phyloP scores from a whole-genome alignment of 2,888 invertebrate genomes.

The Epirrhoe tristata region DNA sequence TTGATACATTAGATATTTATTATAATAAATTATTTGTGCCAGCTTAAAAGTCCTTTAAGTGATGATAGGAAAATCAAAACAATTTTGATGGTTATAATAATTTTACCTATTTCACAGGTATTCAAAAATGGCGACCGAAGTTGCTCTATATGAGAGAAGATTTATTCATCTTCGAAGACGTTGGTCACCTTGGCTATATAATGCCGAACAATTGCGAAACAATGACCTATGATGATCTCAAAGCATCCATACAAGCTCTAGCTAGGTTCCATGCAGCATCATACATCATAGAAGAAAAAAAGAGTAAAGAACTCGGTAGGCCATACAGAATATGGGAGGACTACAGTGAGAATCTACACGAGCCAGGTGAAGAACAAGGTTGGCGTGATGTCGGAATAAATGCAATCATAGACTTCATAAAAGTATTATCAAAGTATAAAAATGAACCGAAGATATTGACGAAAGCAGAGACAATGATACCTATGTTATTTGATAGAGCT shows the following conservation, averaged over 20 bases:
- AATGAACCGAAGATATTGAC: conserved; percentile 52
- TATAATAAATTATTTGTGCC: no score
- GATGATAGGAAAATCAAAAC: background rate
- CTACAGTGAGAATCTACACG: conserved; percentile 62
- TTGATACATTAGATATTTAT: background rate
- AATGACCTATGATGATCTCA: conserved; percentile 70
- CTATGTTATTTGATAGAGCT: conserved; percentile 58
- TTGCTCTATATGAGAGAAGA: conserved; percentile 60
- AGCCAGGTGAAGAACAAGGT: conserved; percentile 51
- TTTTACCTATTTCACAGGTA: conserved; percentile 48
- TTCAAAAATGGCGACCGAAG: conserved; percentile 67
- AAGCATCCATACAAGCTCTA: conserved; percentile 69
- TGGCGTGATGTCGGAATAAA: conserved; percentile 73
- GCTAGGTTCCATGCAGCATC: conserved; percentile 82
- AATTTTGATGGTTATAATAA: background rate
- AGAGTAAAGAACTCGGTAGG: conserved; percentile 60
- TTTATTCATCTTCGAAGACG: conserved; percentile 76
- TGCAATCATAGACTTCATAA: conserved; percentile 69
- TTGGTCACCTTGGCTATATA: conserved; percentile 61
- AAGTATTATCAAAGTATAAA: conserved; percentile 66
- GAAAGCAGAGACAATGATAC: conserved; percentile 55
- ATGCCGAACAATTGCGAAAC: conserved; percentile 61
- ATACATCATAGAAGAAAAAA: conserved; percentile 75
- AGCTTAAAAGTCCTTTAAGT: no score
- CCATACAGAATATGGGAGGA: conserved; percentile 73